Base-by-base conservation (phyloP, 92 coral and sea anemone genomes). In the Palythoa heliodiscus region DNA sequence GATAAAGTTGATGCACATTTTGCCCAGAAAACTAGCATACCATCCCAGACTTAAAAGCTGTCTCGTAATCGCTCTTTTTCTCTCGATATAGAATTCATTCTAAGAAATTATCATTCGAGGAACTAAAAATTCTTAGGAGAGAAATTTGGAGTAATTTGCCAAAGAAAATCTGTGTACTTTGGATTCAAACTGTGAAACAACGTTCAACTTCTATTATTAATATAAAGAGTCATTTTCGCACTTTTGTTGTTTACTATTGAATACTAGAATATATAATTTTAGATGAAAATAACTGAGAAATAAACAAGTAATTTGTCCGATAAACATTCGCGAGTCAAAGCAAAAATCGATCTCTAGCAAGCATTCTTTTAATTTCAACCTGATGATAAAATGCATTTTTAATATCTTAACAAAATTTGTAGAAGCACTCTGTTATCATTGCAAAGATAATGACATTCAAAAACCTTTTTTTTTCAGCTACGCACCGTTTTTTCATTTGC, bases 151-250 rank as follows among this genome's bases (percentile, higher is more conserved):
- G 11, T 63, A 63, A 63, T 63, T 63, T 63, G 9, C 69, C 22
- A n/a, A 63, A 63, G 69, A 63, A 63, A 63, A 63, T 63, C 69
- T 63, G 69, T n/a, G 69, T 10, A 63, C 69, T 63, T 63, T 19
- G 69, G 11, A n/a, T 20, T n/a, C 69, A n/a, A 43, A 63, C 9
- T 63, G 10, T 63, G 69, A 20, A 23, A 63, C 20, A 8, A 63
- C 10, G 19, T 63, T 19, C 69, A 61, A 7, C 20, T 61, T 61
- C n/a, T 61, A 17, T 8, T 61, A 17, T 57, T 14, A 57, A 57
- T 4, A 61, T 61, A 61, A 19, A 61, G 22, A 61, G 23, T 63
- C 50, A 63, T 19, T 63, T 19, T 17, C 24, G 23, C 69, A 63
- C 69, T 63, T 63, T 63, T 63, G 20, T 23, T 63, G 69, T 63